A percentile compares a stretch with the other conserved stretches of the same genome.
Evolutionary conservation across 2,888 invertebrate genomes (phyloP).

Genomic region (Limnephilus lunatus): DNA sequence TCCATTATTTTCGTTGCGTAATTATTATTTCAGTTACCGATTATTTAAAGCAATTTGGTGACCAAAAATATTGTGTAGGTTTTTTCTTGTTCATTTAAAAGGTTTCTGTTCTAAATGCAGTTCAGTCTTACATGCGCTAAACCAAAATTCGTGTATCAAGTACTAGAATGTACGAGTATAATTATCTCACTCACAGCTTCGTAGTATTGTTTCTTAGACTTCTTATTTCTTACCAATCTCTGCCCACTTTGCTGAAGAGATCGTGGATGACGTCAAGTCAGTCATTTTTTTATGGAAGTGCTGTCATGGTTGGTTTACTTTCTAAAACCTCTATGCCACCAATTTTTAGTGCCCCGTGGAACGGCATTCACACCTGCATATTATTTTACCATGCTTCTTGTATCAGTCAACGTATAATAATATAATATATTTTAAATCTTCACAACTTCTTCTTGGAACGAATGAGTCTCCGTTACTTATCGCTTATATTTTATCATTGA

Average conservation of each 20-base stretch:
- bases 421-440: no score
- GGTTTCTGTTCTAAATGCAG: background rate
- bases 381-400: background rate
- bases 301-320: slow-evolving; percentile 36
- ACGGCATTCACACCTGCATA: background rate
- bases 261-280: slow-evolving; percentile 25
- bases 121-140: background rate
- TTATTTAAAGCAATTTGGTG: background rate
- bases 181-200: background rate
- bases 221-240: slow-evolving; percentile 7
- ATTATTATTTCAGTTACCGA: background rate
- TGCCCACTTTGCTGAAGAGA: slow-evolving; percentile 1
- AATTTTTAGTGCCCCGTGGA: background rate
- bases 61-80: background rate
- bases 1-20: background rate
- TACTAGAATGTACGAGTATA: background rate
- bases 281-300: slow-evolving; percentile 19
- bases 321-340: slow-evolving; percentile 37
- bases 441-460: background rate
- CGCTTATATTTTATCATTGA: no score
- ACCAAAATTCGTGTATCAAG: background rate
- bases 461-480: background rate
- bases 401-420: background rate
- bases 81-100: background rate
- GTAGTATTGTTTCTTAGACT: background rate